These are phyloP conservation scores for Rhynchophorus ferrugineus DNA, from an alignment of 1,140 invertebrate genomes.

Conservation along the genomic window DNA sequence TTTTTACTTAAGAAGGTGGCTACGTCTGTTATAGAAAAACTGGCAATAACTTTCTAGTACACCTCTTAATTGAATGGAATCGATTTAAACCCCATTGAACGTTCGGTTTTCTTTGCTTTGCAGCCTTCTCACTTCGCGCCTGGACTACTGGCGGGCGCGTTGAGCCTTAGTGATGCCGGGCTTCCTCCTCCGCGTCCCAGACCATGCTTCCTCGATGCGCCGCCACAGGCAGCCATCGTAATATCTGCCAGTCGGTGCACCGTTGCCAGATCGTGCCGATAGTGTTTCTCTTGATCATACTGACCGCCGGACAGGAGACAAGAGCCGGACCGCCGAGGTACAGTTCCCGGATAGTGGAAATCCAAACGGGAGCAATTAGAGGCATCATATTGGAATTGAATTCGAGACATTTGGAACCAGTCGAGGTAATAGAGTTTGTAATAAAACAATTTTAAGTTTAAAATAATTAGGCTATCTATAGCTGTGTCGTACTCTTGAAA, in stretches of 20 bases:
- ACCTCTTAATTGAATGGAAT: too few species aligned
- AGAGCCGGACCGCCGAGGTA: constrained; percentile 42
- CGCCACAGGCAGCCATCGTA: constrained; percentile 7
- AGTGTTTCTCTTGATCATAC: not conserved
- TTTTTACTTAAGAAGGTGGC: too few species aligned
- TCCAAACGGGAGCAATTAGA: constrained; percentile 57
- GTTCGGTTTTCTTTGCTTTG: not conserved
- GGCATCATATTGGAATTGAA: constrained; percentile 67
- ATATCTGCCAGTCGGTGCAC: not conserved
- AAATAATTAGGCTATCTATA: too few species aligned
- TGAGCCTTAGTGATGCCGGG: constrained; percentile 18
- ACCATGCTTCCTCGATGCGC: constrained; percentile 21
- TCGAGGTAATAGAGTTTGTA: too few species aligned
- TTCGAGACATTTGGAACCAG: constrained; percentile 66
- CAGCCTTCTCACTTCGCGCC: constrained; percentile 3
- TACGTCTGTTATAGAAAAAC: too few species aligned
- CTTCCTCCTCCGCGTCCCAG: constrained; percentile 4
- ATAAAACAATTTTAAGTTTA: too few species aligned
- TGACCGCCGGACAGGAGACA: constrained; percentile 4
- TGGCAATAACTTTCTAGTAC: too few species aligned
- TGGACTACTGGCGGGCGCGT: not conserved
- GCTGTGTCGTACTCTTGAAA: too few species aligned
- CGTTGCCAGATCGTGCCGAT: constrained; percentile 1
- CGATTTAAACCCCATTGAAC: not conserved
- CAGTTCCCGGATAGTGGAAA: constrained; percentile 57